Base-by-base conservation (phyloP, 2,113 vertebrate genomes). In the Leuciscus idus region DNA sequence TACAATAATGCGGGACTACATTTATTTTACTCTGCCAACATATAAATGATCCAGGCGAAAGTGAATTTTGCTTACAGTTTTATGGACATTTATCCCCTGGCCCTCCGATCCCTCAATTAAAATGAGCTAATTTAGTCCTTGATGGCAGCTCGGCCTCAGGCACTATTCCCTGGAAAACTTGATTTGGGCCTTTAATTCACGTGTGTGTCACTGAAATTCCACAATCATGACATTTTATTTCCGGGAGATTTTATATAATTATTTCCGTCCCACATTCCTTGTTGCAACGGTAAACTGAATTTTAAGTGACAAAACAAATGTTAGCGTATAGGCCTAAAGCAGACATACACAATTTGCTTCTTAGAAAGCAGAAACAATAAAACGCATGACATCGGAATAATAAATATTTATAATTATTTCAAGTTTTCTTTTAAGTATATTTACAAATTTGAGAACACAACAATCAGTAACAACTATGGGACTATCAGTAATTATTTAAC, bases 251-350 rank as follows among this genome's bases (percentile, higher is more conserved):
- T 48, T 4, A 13, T 46, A 26, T 46, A 17, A 28, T 50, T 75
- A 75, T 75, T 50, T 28, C 6, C 46, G n/a, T 75, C 72, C 39
- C 23, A 23, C 68, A 72, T 72, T 48, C 0, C 4, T 73, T 23
- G 23, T 8, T n/a, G 73, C 46, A n/a, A 76, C 9, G 19, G 19
- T 73, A 43, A 73, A 73, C n/a, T 12, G 36, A n/a, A 73, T 73
- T 73, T 43, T 73, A 73, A 6, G 21, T n/a, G 70, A 62, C 4
- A 62, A 39, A 26, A 28, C 19, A 66, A 70, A 87, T 90, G 91
- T 88, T 88, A 85, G 91, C 87, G 88, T 90, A 43, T 9, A 52
- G 50, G 15, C 15, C 50, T 52, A 88, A 92, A 91, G 90, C 89
- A 88, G 8, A 43, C 17, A 39, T 39, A 0, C 68, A 72, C 19